Conservation (phyloP, 2,797 vertebrate species). For the Molossus molossus region DNA sequence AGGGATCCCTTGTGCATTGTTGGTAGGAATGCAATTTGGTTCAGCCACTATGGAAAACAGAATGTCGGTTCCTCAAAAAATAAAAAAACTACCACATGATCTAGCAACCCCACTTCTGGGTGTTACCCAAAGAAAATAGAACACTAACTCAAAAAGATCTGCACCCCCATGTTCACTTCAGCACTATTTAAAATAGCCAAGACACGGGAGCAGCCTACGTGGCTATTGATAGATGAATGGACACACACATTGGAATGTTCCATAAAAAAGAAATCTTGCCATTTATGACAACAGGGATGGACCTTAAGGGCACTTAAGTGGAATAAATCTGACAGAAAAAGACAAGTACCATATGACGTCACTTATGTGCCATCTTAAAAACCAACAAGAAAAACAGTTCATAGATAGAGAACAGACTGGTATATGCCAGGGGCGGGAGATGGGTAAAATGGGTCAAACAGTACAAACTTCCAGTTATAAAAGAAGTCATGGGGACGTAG, state of each 20-base stretch:
- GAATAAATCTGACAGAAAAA: not conserved
- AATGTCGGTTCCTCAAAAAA: not conserved
- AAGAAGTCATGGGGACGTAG: not conserved
- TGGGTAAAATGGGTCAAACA: not conserved
- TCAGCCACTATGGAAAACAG: not conserved
- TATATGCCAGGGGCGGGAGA: not conserved
- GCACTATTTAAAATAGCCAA: not conserved
- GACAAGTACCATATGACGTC: not conserved
- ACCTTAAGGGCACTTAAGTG: not conserved
- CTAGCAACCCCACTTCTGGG: not conserved
- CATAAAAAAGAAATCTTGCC: not conserved
- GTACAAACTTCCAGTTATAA: not conserved
- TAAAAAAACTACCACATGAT: not conserved
- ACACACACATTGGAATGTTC: not conserved
- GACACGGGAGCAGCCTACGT: not conserved
- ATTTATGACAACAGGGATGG: not conserved
- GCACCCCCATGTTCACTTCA: not conserved
- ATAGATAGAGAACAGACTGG: not conserved
- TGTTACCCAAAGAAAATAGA: not conserved
- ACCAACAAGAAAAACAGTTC: not conserved
- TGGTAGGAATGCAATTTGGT: not conserved
- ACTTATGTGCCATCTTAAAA: not conserved
- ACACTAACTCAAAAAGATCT: not conserved
- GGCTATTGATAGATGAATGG: not conserved
- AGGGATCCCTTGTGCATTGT: not conserved